Evolutionary conservation across 2,797 vertebrate species (phyloP).

Genomic region (Dipus sagitta): DNA sequence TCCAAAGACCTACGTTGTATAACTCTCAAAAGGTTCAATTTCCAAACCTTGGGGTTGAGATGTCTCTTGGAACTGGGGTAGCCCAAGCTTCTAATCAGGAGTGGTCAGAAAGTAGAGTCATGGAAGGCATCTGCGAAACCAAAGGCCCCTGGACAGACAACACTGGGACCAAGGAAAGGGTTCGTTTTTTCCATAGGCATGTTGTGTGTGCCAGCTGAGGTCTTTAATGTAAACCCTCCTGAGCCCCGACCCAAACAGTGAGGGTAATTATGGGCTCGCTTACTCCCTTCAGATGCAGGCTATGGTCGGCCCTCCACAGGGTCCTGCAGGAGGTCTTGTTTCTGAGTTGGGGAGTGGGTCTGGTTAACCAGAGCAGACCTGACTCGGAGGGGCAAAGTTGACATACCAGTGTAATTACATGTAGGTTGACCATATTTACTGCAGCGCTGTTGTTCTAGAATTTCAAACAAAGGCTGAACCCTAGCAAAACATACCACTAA

Average conservation of each 20-base stretch:
- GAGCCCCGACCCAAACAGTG: constrained; percentile 73
- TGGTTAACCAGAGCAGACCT: constrained; percentile 79
- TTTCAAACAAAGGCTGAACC: constrained; percentile 86
- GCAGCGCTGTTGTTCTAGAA: constrained; percentile 83
- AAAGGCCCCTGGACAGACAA: constrained; percentile 65
- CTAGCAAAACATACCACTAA: constrained; percentile 83
- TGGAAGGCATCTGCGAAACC: constrained; percentile 72
- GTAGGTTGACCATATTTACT: constrained; percentile 85
- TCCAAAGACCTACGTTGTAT: constrained; percentile 25
- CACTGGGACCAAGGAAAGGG: neutral
- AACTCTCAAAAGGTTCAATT: constrained; percentile 50
- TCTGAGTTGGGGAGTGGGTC: constrained; percentile 64
- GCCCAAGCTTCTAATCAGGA: constrained; percentile 70
- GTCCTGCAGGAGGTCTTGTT: constrained; percentile 78
- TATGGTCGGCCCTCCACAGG: constrained; percentile 46
- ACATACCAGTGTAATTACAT: constrained; percentile 83
- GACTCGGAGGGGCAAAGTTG: constrained; percentile 76
- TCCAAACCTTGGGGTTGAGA: constrained; percentile 60
- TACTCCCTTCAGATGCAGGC: constrained; percentile 66
- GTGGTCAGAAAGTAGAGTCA: constrained; percentile 71
- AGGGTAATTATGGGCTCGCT: constrained; percentile 76
- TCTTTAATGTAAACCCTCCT: constrained; percentile 81
- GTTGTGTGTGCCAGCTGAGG: constrained; percentile 72
- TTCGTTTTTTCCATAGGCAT: constrained; percentile 77
- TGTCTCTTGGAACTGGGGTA: constrained; percentile 28